Conservation (phyloP, 2,113 vertebrate species). For the Lynx canadensis region DNA sequence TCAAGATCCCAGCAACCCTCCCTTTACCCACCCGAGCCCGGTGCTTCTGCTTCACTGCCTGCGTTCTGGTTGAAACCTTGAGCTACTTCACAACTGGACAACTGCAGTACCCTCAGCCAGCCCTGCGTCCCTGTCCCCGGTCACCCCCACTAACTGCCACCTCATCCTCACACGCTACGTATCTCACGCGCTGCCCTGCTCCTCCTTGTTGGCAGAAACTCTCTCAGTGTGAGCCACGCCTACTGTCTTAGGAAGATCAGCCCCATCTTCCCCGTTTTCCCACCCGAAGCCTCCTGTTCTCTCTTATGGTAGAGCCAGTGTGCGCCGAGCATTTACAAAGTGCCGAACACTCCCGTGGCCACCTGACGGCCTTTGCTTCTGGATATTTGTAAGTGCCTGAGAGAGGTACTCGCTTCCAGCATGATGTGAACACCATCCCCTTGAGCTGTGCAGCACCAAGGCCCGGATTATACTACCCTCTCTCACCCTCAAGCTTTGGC, state of each 20-base stretch:
- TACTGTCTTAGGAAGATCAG: too few relatives aligned
- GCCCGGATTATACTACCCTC: background rate
- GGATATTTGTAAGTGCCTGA: background rate
- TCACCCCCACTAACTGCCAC: background rate
- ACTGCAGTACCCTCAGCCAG: background rate
- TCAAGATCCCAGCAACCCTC: background rate
- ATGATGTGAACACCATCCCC: background rate
- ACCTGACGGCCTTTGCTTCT: background rate
- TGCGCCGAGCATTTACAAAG: background rate
- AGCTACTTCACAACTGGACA: background rate
- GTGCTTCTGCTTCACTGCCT: background rate
- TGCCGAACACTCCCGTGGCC: background rate
- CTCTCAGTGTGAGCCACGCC: background rate
- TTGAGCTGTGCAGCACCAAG: too few relatives aligned
- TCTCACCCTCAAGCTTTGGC: background rate
- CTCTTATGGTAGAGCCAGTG: too few relatives aligned
- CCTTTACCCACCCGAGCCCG: background rate
- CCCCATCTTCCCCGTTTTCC: background rate
- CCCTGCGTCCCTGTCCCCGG: too few relatives aligned
- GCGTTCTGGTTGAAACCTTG: background rate
- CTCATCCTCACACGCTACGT: background rate
- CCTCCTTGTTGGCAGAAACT: background rate
- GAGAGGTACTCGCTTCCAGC: background rate
- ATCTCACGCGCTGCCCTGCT: too few relatives aligned
- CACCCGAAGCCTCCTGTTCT: background rate